Conservation (phyloP, 2,113 vertebrate genomes). For the Mastomys coucha region DNA sequence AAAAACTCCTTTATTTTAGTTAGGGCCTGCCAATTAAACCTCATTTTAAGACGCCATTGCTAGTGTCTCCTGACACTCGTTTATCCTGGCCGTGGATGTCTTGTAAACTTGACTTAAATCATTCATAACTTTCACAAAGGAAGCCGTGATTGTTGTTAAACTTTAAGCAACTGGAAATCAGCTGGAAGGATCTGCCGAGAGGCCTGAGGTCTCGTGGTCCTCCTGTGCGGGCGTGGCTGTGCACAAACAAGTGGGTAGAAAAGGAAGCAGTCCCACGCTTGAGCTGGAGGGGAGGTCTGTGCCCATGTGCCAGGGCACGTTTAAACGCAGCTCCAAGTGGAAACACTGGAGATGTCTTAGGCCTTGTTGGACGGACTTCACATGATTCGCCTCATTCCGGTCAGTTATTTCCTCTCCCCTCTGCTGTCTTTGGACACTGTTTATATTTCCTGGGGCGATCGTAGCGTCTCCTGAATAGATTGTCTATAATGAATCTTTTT, state of each 20-base stretch:
- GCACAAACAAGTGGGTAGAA: conserved; percentile 45
- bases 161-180: not conserved
- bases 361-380: conserved; percentile 66
- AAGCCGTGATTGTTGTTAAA: conserved; percentile 57
- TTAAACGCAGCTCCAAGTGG: conserved; percentile 67
- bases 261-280: conserved; percentile 37
- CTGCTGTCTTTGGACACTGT: conserved; percentile 40
- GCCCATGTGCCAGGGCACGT: conserved; percentile 68
- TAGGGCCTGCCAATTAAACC: not conserved
- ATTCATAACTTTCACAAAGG: conserved; percentile 67
- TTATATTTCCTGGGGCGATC: conserved; percentile 71
- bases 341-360: conserved; percentile 60
- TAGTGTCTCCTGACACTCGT: not conserved
- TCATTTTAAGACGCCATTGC: conserved; percentile 22
- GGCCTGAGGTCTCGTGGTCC: conserved; percentile 20
- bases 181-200: not conserved
- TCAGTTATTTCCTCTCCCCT: conserved; percentile 56
- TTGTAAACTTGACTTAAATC: conserved; percentile 48
- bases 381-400: conserved; percentile 63
- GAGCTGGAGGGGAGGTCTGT: conserved; percentile 13
- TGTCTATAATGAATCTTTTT: conserved; percentile 71
- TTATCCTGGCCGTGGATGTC: not conserved
- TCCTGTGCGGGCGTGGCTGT: conserved; percentile 52
- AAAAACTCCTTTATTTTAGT: not conserved
- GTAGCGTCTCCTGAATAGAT: conserved; percentile 40